Evolutionary conservation across 2,888 invertebrate genomes (phyloP).

Genomic region (Drosophila planitibia): DNA sequence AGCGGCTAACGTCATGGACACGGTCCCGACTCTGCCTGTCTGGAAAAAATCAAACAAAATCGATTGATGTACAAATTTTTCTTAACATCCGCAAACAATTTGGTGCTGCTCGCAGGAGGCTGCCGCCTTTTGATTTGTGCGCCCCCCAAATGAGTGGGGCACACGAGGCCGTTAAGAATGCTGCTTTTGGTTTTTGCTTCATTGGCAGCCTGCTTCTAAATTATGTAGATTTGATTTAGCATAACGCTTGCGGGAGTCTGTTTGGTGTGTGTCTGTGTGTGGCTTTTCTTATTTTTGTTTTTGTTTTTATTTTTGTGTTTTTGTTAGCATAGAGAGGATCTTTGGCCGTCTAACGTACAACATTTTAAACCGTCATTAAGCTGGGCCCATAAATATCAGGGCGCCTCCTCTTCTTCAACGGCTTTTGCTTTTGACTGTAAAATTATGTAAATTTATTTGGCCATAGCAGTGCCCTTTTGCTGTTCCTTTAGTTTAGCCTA

Average conservation of each 20-base stretch:
- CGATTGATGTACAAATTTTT: slow-evolving; percentile 80
- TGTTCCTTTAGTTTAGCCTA: slow-evolving; percentile 42
- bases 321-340: slow-evolving; percentile 27
- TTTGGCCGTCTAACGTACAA: slow-evolving; percentile 49
- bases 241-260: slow-evolving; percentile 60
- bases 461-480: slow-evolving; percentile 64
- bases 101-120: slow-evolving; percentile 34
- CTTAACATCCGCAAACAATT: slow-evolving; percentile 77
- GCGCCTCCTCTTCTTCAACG: slow-evolving; percentile 21
- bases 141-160: slow-evolving; percentile 55
- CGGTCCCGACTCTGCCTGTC: slow-evolving; percentile 29
- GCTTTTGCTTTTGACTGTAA: slow-evolving; percentile 49
- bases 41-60: slow-evolving; percentile 74
- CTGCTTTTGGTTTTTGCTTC: slow-evolving; percentile 18
- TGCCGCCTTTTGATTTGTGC: slow-evolving; percentile 71
- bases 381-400: slow-evolving; percentile 74
- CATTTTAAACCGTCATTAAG: slow-evolving; percentile 80
- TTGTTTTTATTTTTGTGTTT: not conserved
- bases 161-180: slow-evolving; percentile 13
- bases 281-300: slow-evolving; percentile 29
- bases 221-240: slow-evolving; percentile 80
- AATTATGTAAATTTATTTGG: slow-evolving; percentile 79
- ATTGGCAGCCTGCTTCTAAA: slow-evolving; percentile 69
- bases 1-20: slow-evolving; percentile 65
- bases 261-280: slow-evolving; percentile 25